A percentile compares a stretch with the other conserved stretches of the same genome.
These are phyloP conservation scores for Penaeus monodon DNA, from an alignment of 2,888 invertebrate genomes.

Conservation along the genomic window DNA sequence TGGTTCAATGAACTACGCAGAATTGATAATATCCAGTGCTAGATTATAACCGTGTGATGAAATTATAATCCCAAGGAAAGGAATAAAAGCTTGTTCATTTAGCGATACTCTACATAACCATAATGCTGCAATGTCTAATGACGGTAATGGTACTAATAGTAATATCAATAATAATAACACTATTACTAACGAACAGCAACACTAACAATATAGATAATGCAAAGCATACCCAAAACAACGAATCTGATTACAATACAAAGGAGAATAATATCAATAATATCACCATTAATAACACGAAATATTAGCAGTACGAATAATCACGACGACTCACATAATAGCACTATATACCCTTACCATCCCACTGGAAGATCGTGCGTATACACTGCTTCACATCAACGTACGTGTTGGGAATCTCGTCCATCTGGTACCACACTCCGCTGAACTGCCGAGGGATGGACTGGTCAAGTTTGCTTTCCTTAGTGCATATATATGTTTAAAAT, in stretches of 20 bases:
- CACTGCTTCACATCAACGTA: slow-evolving; percentile 42
- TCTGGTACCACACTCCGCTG: slow-evolving; percentile 34
- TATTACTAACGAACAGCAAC: not conserved
- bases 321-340: not conserved
- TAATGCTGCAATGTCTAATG: not conserved
- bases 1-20: too few species aligned
- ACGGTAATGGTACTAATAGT: not conserved
- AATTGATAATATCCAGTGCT: too few species aligned
- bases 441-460: slow-evolving; percentile 14
- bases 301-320: too few species aligned
- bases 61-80: too few species aligned
- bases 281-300: not conserved
- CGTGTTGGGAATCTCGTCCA: slow-evolving; percentile 25
- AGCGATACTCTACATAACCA: not conserved
- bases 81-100: too few species aligned
- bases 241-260: not conserved
- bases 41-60: too few species aligned
- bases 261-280: not conserved
- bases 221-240: not conserved
- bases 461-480: too few species aligned
- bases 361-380: not conserved
- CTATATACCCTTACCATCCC: slow-evolving; percentile 22
- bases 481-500: too few species aligned
- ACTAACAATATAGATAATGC: not conserved
- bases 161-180: not conserved